phyloP scores from a whole-genome alignment of 2,888 invertebrate species.

The Pterostichus madidus region DNA sequence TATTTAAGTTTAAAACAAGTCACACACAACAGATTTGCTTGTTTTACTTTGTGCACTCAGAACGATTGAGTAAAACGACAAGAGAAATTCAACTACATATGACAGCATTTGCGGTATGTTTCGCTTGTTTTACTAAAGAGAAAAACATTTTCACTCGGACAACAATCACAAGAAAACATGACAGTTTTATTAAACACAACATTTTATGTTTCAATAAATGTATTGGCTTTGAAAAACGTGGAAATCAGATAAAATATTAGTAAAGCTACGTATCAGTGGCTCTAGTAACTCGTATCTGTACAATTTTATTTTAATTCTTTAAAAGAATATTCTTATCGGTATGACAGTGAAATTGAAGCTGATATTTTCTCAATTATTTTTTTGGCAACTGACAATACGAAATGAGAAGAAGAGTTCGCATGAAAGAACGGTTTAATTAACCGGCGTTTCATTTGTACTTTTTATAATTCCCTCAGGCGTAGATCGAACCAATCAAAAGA shows the following conservation, averaged over 20 bases:
- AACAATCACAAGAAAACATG: not conserved
- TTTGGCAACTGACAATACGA: constrained; percentile 7
- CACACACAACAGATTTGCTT: constrained; percentile 25
- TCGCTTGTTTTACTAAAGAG: not conserved
- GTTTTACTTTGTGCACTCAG: constrained; percentile 18
- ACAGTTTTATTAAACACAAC: not conserved
- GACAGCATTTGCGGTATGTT: constrained; percentile 19
- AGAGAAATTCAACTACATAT: constrained; percentile 4
- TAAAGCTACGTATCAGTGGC: no score
- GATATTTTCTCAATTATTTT: constrained; percentile 33
- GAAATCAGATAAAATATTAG: no score
- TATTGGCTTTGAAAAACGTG: no score
- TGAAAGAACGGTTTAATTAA: constrained; percentile 31
- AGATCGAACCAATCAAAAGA: constrained; percentile 26
- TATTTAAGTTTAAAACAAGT: constrained; percentile 39
- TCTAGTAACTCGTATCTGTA: not conserved
- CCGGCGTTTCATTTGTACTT: constrained; percentile 15
- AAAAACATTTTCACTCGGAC: no score
- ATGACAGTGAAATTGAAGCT: constrained; percentile 2
- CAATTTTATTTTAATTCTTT: constrained; percentile 16
- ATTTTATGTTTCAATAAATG: no score
- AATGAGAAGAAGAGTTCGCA: constrained; percentile 32
- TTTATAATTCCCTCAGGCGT: constrained; percentile 33
- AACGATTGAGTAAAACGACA: constrained; percentile 36
- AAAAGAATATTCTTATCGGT: not conserved